Conservation (phyloP, 2,113 vertebrate genomes). For the Corydoras sp. region DNA sequence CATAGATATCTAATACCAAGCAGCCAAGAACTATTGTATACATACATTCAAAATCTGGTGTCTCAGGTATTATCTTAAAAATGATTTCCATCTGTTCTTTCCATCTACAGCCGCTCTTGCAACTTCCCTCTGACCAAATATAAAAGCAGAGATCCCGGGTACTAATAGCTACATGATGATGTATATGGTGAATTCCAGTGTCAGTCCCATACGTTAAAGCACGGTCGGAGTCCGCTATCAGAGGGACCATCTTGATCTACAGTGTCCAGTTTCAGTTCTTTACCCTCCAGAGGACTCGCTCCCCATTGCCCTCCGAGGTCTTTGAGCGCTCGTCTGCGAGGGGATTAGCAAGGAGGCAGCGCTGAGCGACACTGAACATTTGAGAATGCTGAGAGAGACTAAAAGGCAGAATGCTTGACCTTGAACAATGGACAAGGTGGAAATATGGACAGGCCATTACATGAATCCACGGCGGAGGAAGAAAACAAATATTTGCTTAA, state of each 20-base stretch:
- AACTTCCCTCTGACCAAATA: slow-evolving; percentile 50
- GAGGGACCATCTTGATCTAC: slow-evolving; percentile 81
- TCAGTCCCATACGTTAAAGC: slow-evolving; percentile 75
- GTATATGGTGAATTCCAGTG: slow-evolving; percentile 83
- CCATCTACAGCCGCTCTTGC: slow-evolving; percentile 36
- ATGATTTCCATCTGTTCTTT: neutral
- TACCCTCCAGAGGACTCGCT: slow-evolving; percentile 74
- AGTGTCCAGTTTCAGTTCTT: slow-evolving; percentile 81
- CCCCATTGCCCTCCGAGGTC: slow-evolving; percentile 26
- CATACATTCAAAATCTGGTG: no score
- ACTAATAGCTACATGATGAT: slow-evolving; percentile 88
- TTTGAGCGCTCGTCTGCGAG: slow-evolving; percentile 70
- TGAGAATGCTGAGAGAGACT: slow-evolving; percentile 75
- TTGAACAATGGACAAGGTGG: slow-evolving; percentile 68
- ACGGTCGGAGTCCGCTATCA: slow-evolving; percentile 82
- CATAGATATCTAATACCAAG: no score
- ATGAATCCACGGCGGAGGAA: slow-evolving; percentile 61
- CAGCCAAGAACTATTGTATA: no score
- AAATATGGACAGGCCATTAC: slow-evolving; percentile 73
- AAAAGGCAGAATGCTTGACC: slow-evolving; percentile 66
- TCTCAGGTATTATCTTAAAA: neutral
- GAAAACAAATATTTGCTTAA: slow-evolving; percentile 35
- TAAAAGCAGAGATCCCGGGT: slow-evolving; percentile 53
- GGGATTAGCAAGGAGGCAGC: slow-evolving; percentile 86
- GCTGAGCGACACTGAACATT: slow-evolving; percentile 80